Evolutionary conservation across 2,797 vertebrate species (phyloP), one percentile per base, ranked within the genome.

Genomic region (Macrochelys suwanniensis): DNA sequence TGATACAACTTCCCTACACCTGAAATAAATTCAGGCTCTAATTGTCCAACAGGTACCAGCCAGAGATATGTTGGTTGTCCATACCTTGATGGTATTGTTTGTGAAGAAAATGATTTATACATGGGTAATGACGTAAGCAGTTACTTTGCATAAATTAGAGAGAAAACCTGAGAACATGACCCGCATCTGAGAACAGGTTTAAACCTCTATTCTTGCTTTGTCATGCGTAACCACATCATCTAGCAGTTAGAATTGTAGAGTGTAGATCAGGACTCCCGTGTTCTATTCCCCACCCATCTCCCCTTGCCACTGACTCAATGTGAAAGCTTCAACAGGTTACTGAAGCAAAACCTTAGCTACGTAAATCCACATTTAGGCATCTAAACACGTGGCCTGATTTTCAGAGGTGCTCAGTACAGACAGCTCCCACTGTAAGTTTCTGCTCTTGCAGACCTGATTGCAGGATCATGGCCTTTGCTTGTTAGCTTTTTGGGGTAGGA

Each of bases 151-250:
- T 96, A 95, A 80, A 92, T 96, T 97, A 96, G 89, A 97, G 91
- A 97, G 93, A 90, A 86, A 96, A 96, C 96, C 78, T 96, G 96
- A 89, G 97, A 89, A 96, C 91, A 87, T 96, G 94, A 97, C 96
- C 89, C 95, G 94, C 94, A 97, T 97, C 95, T 97, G 95, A 97
- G 90, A 93, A 93, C 93, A 96, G 95, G 95, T 97, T 97, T 97
- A 97, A 95, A 96, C 94, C 89, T 95, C 96, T 96, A 89, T 94
- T 97, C 96, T 96, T 96, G 95, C 97, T 97, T 96, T 97, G 97
- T 97, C 97, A 97, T 97, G 96, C 96, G 96, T 94, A 97, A 96
- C 94, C 94, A 95, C 95, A 95, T 95, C 95, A 96, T 95, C 96
- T 96, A 95, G 88, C 53, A 95, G 95, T 96, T 97, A 97, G 93